phyloP scores from a whole-genome alignment of 64 coral and sea anemone species.

The Astreopora myriophthalma region DNA sequence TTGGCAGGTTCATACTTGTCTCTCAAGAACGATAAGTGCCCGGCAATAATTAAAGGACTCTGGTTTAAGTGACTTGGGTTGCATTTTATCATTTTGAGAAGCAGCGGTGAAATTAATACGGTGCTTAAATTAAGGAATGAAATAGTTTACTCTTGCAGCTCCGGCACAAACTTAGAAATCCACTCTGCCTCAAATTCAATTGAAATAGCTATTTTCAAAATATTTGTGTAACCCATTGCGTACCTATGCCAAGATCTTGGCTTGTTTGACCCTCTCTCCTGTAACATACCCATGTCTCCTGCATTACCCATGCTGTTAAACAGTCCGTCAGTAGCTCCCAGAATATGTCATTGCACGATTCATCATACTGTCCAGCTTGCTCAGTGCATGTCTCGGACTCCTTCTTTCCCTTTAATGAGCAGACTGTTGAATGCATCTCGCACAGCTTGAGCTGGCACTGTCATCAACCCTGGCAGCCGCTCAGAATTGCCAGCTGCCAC shows the following conservation, averaged over 20 bases:
- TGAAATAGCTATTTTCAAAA: too few relatives aligned
- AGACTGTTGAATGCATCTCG: constrained; percentile 86
- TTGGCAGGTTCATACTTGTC: too few relatives aligned
- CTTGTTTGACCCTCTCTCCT: constrained; percentile 99
- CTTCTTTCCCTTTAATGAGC: constrained; percentile 83
- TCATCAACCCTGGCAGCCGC: constrained; percentile 62
- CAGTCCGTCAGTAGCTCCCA: constrained; percentile 91
- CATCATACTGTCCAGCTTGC: constrained; percentile 83
- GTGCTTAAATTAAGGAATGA: too few relatives aligned
- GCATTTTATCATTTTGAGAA: too few relatives aligned
- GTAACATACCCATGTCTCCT: too few relatives aligned
- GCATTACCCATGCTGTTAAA: constrained; percentile 99
- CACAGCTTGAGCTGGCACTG: constrained; percentile 87
- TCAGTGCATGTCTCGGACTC: constrained; percentile 53
- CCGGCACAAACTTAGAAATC: too few relatives aligned
- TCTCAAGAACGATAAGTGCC: too few relatives aligned
- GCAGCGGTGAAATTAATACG: too few relatives aligned
- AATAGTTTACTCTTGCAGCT: too few relatives aligned
- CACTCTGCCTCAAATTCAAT: too few relatives aligned
- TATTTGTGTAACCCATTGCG: background rate
- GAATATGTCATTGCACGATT: constrained; percentile 88
- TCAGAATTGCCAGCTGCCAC: constrained; percentile 73
- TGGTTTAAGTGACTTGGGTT: too few relatives aligned
- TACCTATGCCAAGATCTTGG: constrained; percentile 95
- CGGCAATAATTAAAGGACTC: too few relatives aligned